Conservation (phyloP, 2,113 vertebrate genomes). For the Mustela nigripes region DNA sequence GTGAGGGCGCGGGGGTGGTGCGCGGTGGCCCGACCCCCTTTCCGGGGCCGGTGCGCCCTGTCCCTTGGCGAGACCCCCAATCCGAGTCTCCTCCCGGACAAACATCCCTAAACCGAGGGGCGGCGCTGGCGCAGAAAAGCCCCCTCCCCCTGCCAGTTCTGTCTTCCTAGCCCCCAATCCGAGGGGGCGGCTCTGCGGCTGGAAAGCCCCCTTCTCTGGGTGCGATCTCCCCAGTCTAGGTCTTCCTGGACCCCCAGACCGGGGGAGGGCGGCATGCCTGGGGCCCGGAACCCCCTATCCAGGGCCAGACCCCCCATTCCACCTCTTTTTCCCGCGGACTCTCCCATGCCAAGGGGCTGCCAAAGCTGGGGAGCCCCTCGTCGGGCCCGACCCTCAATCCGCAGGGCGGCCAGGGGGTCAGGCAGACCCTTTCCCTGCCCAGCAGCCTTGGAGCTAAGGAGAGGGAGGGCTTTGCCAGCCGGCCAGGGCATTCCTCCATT, state of each 20-base stretch:
- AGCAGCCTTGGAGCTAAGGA: background rate
- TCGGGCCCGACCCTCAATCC: slow-evolving; percentile 9
- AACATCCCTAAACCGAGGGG: slow-evolving; percentile 22
- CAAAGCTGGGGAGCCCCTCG: slow-evolving; percentile 25
- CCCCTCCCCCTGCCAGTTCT: slow-evolving; percentile 60
- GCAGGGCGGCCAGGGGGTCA: background rate
- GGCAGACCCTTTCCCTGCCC: background rate
- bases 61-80: slow-evolving; percentile 35
- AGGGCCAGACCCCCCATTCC: slow-evolving; percentile 22
- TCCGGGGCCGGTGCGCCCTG: background rate
- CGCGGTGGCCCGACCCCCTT: slow-evolving; percentile 43
- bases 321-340: background rate
- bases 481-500: slow-evolving; percentile 6
- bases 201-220: slow-evolving; percentile 51
- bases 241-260: background rate
- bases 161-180: background rate
- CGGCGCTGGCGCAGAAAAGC: slow-evolving; percentile 64
- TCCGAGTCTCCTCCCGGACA: background rate
- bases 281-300: slow-evolving; percentile 35
- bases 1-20: slow-evolving; percentile 81
- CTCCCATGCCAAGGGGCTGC: background rate
- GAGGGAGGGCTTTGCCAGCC: background rate
- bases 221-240: background rate
- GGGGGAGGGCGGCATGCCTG: background rate
- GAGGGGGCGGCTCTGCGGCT: slow-evolving; percentile 46